Conservation (phyloP, 2,113 vertebrate genomes). For the Bos taurus region DNA sequence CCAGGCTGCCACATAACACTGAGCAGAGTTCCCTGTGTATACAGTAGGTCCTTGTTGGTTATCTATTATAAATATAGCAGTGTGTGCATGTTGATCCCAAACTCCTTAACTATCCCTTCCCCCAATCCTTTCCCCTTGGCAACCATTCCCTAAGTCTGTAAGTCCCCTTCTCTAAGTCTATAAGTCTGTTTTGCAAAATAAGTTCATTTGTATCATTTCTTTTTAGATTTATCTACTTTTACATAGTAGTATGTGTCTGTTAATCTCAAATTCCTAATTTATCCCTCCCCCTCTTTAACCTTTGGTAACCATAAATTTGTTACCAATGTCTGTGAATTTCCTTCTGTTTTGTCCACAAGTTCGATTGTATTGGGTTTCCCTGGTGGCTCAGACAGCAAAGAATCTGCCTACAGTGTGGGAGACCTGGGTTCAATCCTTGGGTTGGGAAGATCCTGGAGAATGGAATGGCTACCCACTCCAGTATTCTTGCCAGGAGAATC, state of each 20-base stretch:
- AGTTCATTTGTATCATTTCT: neutral
- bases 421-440: neutral
- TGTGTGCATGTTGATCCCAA: neutral
- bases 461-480: neutral
- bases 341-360: neutral
- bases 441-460: neutral
- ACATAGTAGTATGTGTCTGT: neutral
- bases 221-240: neutral
- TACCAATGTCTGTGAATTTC: neutral
- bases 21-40: neutral
- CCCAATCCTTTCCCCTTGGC: neutral
- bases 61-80: neutral
- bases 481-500: neutral
- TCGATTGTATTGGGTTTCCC: neutral
- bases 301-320: neutral
- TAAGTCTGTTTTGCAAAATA: neutral
- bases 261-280: neutral
- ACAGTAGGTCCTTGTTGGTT: neutral
- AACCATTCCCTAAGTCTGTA: neutral
- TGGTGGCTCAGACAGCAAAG: neutral
- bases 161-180: neutral
- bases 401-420: neutral
- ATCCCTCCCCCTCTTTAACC: neutral
- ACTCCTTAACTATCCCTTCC: neutral
- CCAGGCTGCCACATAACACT: neutral